phyloP scores from a whole-genome alignment of 2,113 vertebrate species.

The Silurus glanis region DNA sequence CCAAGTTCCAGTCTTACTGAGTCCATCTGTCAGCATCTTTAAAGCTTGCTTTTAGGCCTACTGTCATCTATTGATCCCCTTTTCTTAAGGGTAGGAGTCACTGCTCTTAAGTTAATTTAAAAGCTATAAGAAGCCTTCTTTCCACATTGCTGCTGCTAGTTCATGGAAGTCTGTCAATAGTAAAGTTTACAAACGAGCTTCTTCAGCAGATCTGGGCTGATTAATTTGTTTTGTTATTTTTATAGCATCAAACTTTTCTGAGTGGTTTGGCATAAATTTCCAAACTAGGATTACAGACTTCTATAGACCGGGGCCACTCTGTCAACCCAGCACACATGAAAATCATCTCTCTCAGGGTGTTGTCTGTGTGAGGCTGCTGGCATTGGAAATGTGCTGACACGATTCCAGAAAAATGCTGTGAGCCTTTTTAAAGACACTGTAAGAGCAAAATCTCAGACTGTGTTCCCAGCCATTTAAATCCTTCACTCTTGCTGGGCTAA shows the following conservation, averaged over 20 bases:
- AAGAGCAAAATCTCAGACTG: constrained; percentile 24
- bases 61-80: constrained; percentile 32
- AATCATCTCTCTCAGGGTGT: constrained; percentile 61
- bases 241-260: background rate
- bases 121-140: background rate
- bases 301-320: constrained; percentile 24
- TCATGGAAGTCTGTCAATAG: constrained; percentile 4
- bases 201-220: background rate
- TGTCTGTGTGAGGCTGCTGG: constrained; percentile 58
- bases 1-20: background rate
- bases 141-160: background rate
- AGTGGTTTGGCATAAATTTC: background rate
- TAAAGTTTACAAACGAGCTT: constrained; percentile 25
- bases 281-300: constrained; percentile 8
- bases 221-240: too few relatives aligned
- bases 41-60: constrained; percentile 18
- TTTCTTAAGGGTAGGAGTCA: constrained; percentile 12
- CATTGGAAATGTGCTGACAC: constrained; percentile 68
- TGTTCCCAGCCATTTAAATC: constrained; percentile 6
- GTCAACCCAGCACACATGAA: constrained; percentile 46
- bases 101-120: constrained; percentile 18
- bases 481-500: constrained; percentile 26
- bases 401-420: constrained; percentile 56
- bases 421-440: constrained; percentile 61
- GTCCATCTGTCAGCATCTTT: constrained; percentile 42